Evolutionary conservation across 2,888 invertebrate genomes (phyloP).

Genomic region (Drepana falcataria): DNA sequence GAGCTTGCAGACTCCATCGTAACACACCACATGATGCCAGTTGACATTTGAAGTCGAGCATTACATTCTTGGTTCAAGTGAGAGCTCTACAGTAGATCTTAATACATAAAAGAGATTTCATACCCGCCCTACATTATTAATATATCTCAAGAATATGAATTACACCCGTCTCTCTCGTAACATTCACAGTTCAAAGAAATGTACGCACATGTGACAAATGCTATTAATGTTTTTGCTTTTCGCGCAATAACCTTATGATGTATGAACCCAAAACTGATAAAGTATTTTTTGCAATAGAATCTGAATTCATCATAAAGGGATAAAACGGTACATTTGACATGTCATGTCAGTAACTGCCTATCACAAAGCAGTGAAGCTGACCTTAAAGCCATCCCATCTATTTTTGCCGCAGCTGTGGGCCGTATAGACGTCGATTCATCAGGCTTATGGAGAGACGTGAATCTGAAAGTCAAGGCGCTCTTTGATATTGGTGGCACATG

Average conservation of each 20-base stretch:
- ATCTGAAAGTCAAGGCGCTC: slow-evolving; percentile 9
- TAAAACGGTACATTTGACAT: not conserved
- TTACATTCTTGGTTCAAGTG: not conserved
- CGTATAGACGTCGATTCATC: slow-evolving; percentile 3
- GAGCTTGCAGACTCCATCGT: slow-evolving; percentile 15
- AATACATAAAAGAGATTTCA: not conserved
- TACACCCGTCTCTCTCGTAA: not conserved
- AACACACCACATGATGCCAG: slow-evolving; percentile 8
- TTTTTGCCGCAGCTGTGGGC: not conserved
- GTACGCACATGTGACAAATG: not conserved
- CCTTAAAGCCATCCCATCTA: not conserved
- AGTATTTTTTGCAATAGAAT: not conserved
- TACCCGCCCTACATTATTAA: not conserved
- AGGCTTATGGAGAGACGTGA: slow-evolving; percentile 9
- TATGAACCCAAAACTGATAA: not conserved
- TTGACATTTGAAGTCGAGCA: not conserved
- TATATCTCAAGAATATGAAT: not conserved
- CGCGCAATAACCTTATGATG: not conserved
- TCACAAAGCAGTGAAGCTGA: not conserved
- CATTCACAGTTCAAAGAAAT: not conserved
- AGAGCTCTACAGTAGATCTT: not conserved
- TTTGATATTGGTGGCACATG: slow-evolving; percentile 6
- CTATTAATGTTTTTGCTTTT: not conserved
- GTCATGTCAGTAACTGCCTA: not conserved
- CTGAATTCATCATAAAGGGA: not conserved